A percentile compares a stretch with the other conserved stretches of the same genome.
These are phyloP conservation scores for Agelastica alni DNA, from an alignment of 2,888 invertebrate species.

Conservation along the genomic window DNA sequence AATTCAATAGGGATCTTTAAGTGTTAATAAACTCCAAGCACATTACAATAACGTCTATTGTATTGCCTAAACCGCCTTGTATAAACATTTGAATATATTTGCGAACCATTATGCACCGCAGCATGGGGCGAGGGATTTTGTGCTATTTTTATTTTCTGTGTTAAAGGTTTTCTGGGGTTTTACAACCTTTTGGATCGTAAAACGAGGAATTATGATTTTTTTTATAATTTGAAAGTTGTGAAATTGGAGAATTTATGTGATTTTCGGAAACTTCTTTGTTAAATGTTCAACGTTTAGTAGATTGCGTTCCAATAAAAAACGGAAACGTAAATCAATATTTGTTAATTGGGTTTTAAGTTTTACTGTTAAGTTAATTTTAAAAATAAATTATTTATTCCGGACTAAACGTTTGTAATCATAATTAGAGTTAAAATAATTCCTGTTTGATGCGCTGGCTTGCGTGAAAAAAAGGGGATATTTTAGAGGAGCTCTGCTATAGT, in stretches of 20 bases:
- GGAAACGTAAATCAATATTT: too few species aligned
- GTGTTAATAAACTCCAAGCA: constrained; percentile 38
- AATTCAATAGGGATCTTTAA: constrained; percentile 34
- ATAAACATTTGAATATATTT: constrained; percentile 41
- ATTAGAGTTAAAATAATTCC: too few species aligned
- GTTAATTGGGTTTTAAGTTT: too few species aligned
- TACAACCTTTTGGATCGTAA: constrained; percentile 6
- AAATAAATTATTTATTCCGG: too few species aligned
- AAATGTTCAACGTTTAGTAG: too few species aligned
- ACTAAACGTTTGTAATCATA: too few species aligned
- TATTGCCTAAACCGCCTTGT: constrained; percentile 35
- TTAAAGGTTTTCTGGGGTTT: constrained; percentile 22
- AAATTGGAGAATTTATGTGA: neutral
- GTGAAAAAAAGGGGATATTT: too few species aligned
- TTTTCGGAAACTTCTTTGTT: neutral
- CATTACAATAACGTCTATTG: constrained; percentile 40
- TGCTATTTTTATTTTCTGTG: constrained; percentile 15
- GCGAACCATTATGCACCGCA: constrained; percentile 36
- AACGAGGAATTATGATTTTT: neutral
- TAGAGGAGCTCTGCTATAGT: too few species aligned
- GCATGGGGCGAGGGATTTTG: constrained; percentile 23
- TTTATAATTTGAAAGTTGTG: neutral
- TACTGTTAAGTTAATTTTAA: too few species aligned
- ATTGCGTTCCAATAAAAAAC: too few species aligned
- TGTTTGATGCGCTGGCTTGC: too few species aligned